These are phyloP conservation scores for Gavialis gangeticus DNA, from an alignment of 2,113 vertebrate species.

Conservation along the genomic window DNA sequence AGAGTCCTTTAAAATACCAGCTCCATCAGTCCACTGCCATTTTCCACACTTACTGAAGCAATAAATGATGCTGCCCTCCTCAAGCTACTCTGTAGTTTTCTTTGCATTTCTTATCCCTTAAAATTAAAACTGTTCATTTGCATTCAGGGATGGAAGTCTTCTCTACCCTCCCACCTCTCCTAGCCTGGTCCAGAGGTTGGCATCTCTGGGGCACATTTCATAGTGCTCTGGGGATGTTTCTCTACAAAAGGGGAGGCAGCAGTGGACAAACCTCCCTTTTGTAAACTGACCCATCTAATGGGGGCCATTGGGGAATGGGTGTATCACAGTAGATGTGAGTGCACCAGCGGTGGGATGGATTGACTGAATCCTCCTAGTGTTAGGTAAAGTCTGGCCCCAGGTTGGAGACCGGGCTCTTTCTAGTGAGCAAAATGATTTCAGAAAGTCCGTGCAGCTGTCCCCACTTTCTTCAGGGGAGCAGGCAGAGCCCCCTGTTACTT, in stretches of 20 bases:
- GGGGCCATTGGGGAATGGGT: neutral
- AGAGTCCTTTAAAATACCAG: neutral
- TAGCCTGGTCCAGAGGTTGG: neutral
- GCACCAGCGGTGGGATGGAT: neutral
- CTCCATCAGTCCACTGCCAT: neutral
- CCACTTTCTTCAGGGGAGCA: neutral
- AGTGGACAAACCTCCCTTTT: neutral
- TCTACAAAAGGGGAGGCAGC: neutral
- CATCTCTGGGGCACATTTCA: neutral
- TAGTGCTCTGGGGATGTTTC: neutral
- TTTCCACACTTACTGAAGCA: neutral
- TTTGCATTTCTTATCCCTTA: neutral
- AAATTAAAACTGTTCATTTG: neutral
- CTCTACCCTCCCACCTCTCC: neutral
- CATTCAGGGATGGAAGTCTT: neutral
- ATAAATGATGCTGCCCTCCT: neutral
- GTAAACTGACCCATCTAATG: neutral
- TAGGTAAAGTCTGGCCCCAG: neutral
- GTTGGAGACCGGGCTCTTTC: neutral
- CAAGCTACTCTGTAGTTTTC: neutral
- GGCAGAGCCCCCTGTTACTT: conserved; percentile 14
- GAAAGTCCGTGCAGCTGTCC: neutral
- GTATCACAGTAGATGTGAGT: neutral
- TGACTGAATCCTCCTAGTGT: neutral
- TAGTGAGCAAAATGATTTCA: neutral